Conservation (phyloP, 2,888 invertebrate species). For the Ormyrus nitidulus region DNA sequence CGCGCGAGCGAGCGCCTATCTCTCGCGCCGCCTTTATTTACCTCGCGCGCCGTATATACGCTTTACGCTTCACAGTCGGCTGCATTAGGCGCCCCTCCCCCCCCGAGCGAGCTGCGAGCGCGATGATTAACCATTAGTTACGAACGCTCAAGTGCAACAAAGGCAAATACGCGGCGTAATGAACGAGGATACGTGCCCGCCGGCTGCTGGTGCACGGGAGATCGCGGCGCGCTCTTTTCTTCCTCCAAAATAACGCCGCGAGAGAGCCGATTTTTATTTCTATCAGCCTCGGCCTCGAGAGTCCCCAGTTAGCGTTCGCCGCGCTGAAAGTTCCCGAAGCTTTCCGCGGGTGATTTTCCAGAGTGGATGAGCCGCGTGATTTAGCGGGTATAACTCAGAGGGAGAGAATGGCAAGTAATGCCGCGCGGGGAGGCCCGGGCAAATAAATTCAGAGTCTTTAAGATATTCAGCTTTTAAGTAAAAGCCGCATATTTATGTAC, state of each 20-base stretch:
- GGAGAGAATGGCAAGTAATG: too few relatives aligned
- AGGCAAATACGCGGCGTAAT: slow-evolving; percentile 9
- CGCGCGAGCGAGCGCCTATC: background rate
- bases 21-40: background rate
- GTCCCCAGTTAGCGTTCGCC: background rate
- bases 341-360: too few relatives aligned
- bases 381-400: too few relatives aligned
- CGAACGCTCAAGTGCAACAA: slow-evolving; percentile 18
- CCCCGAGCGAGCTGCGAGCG: background rate
- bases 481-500: too few relatives aligned
- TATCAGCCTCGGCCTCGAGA: background rate
- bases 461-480: too few relatives aligned
- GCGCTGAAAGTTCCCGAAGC: background rate
- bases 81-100: too few relatives aligned
- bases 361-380: too few relatives aligned
- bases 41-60: background rate
- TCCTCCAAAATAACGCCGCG: too few relatives aligned
- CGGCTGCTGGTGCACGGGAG: background rate
- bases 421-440: too few relatives aligned
- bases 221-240: background rate
- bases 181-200: background rate
- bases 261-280: background rate
- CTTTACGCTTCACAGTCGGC: too few relatives aligned
- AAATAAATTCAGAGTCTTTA: too few relatives aligned
- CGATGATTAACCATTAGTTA: slow-evolving; percentile 28